Base-by-base conservation (phyloP, 2,888 invertebrate genomes). In the Amiota communis region DNA sequence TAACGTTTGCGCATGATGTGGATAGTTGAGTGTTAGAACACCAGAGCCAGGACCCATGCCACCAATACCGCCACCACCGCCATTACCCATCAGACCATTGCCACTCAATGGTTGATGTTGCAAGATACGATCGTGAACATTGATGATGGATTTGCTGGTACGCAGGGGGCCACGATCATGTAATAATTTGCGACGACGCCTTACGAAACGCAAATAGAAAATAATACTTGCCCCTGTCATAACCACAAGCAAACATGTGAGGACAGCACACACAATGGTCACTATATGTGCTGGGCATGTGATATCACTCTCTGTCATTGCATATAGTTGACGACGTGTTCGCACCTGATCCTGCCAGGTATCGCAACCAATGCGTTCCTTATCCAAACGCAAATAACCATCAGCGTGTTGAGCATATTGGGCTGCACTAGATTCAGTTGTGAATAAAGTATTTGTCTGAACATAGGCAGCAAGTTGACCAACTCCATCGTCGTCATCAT, bases 261-360 rank as follows among this genome's bases (percentile, higher is more conserved):
- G 81, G 11, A 90, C 87, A 4, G 89, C 90, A 76, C 90, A 90
- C 0, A 90, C 89, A 65, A 90, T 89, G n/a, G 90, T 90, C 36
- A 90, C 89, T 70, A 90, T 89, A 78, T 90, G 89, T 51, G 90
- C 89, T 11, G 90, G 90, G 67, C 90, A 90, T 46, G 89, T 88
- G 75, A 90, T 90, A 70, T 90, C 90, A 46, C 87, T 85, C 76
- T 90, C 90, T 9, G 87, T 86, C 90, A 90, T 89, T 3, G 86
- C 78, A 47, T 86, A 80, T 68, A 90, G 79, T 20, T 87, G 84
- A 0, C 87, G 85, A 0, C 89, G 85, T 0, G 83, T 86, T 49
- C 86, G 83, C 15, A 85, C 78, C 70, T 83, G 84, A 73, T 89
- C 88, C 49, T 87, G 87, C 88, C 87, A 88, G 23, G 87, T 83